Evolutionary conservation across 1,140 invertebrate genomes (phyloP).

Genomic region (Drosophila ironensis): DNA sequence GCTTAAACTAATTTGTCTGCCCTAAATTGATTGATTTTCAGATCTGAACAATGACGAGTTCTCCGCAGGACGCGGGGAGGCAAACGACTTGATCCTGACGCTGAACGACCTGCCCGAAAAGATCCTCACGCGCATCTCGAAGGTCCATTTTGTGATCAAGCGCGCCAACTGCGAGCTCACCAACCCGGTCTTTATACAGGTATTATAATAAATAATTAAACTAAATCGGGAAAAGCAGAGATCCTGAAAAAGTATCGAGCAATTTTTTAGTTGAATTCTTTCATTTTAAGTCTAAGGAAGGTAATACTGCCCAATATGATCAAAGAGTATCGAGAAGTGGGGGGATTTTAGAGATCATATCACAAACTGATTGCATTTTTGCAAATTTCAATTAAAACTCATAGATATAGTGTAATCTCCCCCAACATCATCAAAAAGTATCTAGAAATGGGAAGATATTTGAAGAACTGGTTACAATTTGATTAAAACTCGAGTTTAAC

Average conservation of each 20-base stretch:
- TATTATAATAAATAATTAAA: background rate
- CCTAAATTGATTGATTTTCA: slow-evolving; percentile 1
- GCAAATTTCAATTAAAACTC: too few species aligned
- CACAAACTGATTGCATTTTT: too few species aligned
- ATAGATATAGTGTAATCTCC: too few species aligned
- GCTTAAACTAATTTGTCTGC: background rate
- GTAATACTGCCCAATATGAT: too few species aligned
- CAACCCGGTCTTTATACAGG: slow-evolving; percentile 79
- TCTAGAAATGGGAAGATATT: too few species aligned
- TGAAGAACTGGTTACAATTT: too few species aligned
- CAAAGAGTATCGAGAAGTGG: too few species aligned
- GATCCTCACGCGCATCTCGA: slow-evolving; percentile 76
- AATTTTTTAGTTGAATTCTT: too few species aligned
- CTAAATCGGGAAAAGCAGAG: background rate
- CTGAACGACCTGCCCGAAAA: slow-evolving; percentile 75
- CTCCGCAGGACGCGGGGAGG: slow-evolving; percentile 69
- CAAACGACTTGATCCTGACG: slow-evolving; percentile 69
- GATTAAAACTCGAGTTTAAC: too few species aligned
- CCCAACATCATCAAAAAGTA: too few species aligned
- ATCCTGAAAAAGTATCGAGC: background rate
- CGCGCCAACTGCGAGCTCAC: slow-evolving; percentile 68
- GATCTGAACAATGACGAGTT: slow-evolving; percentile 76
- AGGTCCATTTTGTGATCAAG: slow-evolving; percentile 74
- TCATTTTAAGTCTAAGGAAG: too few species aligned
- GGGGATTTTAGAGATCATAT: too few species aligned